These are phyloP conservation scores for Brachystomella parvula DNA, from an alignment of 1,140 invertebrate species.

Conservation along the genomic window DNA sequence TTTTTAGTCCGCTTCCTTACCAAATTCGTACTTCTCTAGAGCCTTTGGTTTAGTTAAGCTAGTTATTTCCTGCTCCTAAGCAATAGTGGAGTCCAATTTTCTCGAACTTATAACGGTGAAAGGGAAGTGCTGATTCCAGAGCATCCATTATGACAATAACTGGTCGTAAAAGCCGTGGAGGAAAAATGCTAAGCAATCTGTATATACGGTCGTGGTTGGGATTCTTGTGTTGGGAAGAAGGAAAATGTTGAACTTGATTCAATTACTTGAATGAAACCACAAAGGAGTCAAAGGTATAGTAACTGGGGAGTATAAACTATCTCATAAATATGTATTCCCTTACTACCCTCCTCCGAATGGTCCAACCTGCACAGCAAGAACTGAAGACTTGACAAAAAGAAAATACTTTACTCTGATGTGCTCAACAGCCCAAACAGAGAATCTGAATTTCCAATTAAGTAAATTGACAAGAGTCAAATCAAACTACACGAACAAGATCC, in stretches of 20 bases:
- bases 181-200: neutral
- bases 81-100: neutral
- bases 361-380: too few relatives aligned
- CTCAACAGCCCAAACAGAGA: too few relatives aligned
- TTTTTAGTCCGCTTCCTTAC: too few relatives aligned
- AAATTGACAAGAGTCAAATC: neutral
- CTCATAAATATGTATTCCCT: conserved; percentile 2
- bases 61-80: neutral
- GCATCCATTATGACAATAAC: neutral
- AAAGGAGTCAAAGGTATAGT: neutral
- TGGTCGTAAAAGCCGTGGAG: neutral
- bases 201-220: neutral
- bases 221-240: neutral
- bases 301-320: neutral
- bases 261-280: conserved; percentile 9
- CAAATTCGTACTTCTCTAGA: neutral
- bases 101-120: neutral
- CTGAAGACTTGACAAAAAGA: too few relatives aligned
- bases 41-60: neutral
- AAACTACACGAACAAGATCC: neutral
- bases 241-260: too few relatives aligned
- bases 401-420: too few relatives aligned
- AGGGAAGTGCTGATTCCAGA: neutral
- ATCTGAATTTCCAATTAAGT: neutral
- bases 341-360: neutral